phyloP scores from a whole-genome alignment of 2,797 vertebrate genomes.

The Macroramphosus scolopax region DNA sequence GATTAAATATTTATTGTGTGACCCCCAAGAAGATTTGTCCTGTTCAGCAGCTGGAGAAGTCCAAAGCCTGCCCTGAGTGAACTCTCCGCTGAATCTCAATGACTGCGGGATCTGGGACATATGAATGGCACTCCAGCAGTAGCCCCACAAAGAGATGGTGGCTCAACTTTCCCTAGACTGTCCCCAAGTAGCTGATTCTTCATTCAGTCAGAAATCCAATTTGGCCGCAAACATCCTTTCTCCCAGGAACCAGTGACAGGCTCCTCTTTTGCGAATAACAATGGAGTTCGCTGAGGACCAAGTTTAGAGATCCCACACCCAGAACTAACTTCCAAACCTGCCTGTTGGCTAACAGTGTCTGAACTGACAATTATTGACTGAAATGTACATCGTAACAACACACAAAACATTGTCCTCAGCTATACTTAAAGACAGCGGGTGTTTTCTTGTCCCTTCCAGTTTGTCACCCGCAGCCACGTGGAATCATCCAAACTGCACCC shows the following conservation, averaged over 20 bases:
- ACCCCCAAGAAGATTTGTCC: constrained; percentile 78
- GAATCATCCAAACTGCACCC: no score
- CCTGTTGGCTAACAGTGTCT: background rate
- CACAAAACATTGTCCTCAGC: background rate
- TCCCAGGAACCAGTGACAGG: constrained; percentile 67
- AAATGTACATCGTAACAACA: constrained; percentile 4
- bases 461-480: no score
- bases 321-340: constrained; percentile 9
- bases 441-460: no score
- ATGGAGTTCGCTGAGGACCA: constrained; percentile 35
- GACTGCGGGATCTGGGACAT: constrained; percentile 84
- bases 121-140: constrained; percentile 85
- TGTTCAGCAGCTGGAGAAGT: constrained; percentile 83
- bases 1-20: constrained; percentile 83
- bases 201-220: constrained; percentile 91
- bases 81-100: constrained; percentile 87
- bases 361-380: constrained; percentile 12
- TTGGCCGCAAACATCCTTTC: constrained; percentile 73
- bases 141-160: constrained; percentile 81
- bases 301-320: constrained; percentile 32
- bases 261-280: constrained; percentile 60
- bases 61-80: constrained; percentile 76
- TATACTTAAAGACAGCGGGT: no score
- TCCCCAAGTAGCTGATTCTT: constrained; percentile 85
- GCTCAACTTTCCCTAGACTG: constrained; percentile 80